These are phyloP conservation scores for Drosophila melanica DNA, from an alignment of 1,140 invertebrate genomes.

Conservation along the genomic window DNA sequence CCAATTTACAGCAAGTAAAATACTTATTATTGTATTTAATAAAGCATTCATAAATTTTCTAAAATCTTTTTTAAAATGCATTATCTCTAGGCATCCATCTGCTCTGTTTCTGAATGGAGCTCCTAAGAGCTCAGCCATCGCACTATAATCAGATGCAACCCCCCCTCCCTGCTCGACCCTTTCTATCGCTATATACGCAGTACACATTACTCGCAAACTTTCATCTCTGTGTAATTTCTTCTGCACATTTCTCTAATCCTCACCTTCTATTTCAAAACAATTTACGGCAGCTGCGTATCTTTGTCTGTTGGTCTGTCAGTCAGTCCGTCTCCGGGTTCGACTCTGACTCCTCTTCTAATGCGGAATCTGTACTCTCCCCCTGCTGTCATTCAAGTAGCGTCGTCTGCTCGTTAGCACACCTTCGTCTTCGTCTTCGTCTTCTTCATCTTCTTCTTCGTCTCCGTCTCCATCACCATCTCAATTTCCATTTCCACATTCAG, in stretches of 20 bases:
- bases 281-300: slow-evolving; percentile 53
- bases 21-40: background rate
- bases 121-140: slow-evolving; percentile 10
- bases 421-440: slow-evolving; percentile 9
- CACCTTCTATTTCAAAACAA: slow-evolving; percentile 75
- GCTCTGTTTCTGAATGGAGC: slow-evolving; percentile 1
- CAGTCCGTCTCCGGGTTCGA: background rate
- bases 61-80: background rate
- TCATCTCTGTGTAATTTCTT: slow-evolving; percentile 64
- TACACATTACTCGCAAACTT: slow-evolving; percentile 66
- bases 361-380: slow-evolving; percentile 41
- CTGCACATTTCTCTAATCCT: slow-evolving; percentile 71
- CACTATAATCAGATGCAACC: slow-evolving; percentile 18
- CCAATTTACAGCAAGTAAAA: too few relatives aligned
- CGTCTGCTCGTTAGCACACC: slow-evolving; percentile 76
- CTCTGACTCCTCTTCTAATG: slow-evolving; percentile 8
- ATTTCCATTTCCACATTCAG: slow-evolving; percentile 5
- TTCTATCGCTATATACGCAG: background rate
- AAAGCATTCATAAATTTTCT: slow-evolving; percentile 1
- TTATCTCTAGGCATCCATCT: background rate
- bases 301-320: background rate
- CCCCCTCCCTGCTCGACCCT: background rate
- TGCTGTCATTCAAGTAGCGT: slow-evolving; percentile 78
- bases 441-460: background rate
- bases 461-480: slow-evolving; percentile 5